Base-by-base conservation (phyloP, 1,140 invertebrate genomes). In the Lordiphosa collinella region DNA sequence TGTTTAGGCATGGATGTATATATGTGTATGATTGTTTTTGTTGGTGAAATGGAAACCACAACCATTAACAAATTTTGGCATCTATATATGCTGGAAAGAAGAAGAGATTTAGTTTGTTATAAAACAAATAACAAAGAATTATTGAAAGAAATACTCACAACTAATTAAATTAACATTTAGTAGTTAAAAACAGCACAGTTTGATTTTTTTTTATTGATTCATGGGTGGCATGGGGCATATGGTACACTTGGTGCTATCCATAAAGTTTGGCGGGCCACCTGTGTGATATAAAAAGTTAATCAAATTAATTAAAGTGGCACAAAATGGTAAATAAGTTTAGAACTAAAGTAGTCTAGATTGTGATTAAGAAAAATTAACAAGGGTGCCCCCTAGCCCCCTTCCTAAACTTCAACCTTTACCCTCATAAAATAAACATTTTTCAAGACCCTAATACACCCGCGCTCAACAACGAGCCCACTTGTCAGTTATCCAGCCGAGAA, bases 181-280 rank as follows among this genome's bases (percentile, higher is more conserved):
- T 50, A 55, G 78, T 69, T 72, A 65, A 70, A 29, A 73, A 78
- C 65, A 79, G 68, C 79, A 79, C 66, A 74, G 61, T 70, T 84
- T 79, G 69, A 79, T 80, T 76, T 49, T 18, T 57, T 14, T 32
- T 58, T 86, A 86, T 80, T 86, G 75, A 74, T 86, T 86, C 82
- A 86, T 82, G 54, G 82, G 76, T 69, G 82, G 72, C 82, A 86
- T 86, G 57, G 82, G 82, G 43, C 82, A 85, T 67, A 79, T 85
- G 57, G 79, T 74, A 63, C 80, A 86, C 69, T 85, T 85, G 37
- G 79, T 79, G 79, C 61, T 86, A 85, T 85, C 79, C 70, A 85
- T 85, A 79, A 80, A 85, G 56, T 85, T 85, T 79, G 72, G 72
- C 61, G 84, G 72, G 22, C 69, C 76, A 82, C 76, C 82, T 86